Base-by-base conservation (phyloP, 2,113 vertebrate species). In the Taxidea taxus region DNA sequence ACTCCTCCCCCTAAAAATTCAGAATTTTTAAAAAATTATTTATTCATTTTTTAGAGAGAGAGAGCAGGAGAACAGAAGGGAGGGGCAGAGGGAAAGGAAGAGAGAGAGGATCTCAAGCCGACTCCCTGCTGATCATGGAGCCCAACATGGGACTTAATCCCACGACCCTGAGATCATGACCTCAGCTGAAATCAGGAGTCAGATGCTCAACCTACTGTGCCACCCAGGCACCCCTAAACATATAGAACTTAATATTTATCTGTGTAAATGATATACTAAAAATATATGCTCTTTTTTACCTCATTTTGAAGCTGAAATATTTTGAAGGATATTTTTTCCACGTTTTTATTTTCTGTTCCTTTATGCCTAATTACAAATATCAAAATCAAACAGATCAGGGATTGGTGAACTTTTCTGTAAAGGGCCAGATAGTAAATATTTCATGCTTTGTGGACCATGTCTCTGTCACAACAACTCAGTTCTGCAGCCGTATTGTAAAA, bases 1-100 rank as follows among this genome's bases (percentile, higher is more conserved):
- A n/a, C n/a, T n/a, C n/a, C n/a, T n/a, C n/a, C n/a, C n/a, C 72
- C 56, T 34, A 47, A 95, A 97, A 82, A 81, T 58, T 75, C 75
- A 88, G 15, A 82, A 62, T 49, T 49, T 49, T 49, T 49, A 4
- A 68, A 68, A n/a, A 68, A 37, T 20, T 68, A n/a, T 66, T 31
- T 66, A 66, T 37, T 68, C 34, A 9, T 68, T 20, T n/a, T 68
- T 37, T n/a, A 68, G 34, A 64, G 64, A 66, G 64, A 37, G 34
- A 37, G 16, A 20, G 64, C 34, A 68, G 37, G 66, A 18, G 34
- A 68, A 4, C 66, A 20, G 66, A n/a, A 34, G 66, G 16, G 7
- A 68, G 34, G 34, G 16, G 34, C 8, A 37, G 66, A 68, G 16
- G 16, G 34, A 68, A 34, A 68, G 66, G 34, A 4, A 68, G 34